Evolutionary conservation across 2,888 invertebrate genomes (phyloP), one percentile per base, ranked within the genome.

Genomic region (Erebia palarica): DNA sequence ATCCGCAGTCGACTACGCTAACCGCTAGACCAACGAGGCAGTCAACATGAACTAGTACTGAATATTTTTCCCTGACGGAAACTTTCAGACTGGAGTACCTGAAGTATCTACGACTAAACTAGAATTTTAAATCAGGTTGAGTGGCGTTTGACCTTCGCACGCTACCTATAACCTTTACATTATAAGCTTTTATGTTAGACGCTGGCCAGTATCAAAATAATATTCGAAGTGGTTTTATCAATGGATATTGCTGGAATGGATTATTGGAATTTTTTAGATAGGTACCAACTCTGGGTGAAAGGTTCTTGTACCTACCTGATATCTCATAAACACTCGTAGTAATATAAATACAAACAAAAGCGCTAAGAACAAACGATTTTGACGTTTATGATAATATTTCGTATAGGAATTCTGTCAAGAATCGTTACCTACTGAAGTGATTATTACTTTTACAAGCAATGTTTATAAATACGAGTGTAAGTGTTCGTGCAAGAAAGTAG

Each of bases 121-220:
- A 53, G 53, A 55, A 55, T 18, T 55, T 55, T 16, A 55, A 55
- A 55, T 55, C 55, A 16, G 55, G 55, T 55, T 55, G 55, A 55
- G 55, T 55, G 18, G 10, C 10, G 55, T 18, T 18, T 10, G 55
- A 55, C 55, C 55, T 55, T 55, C 55, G 55, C 55, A 10, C 9
- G 16, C 18, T 55, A 55, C 55, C 55, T 55, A 55, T 55, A 18
- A 55, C 55, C 55, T 55, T 55, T 53, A 4, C 27, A 3, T 27
- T 27, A 11, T 44, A 44, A 11, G 11, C 53, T 16, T 18, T 18
- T 53, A 16, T n/a, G 53, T 9, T 53, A 53, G 53, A 16, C 53
- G 7, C 53, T 53, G 53, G 53, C 16, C 10, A 53, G 53, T 16
- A 53, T 16, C 16, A n/a, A 55, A 55, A 10, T 18, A 55, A 55